Conservation (phyloP, 2,888 invertebrate genomes). For the Trissolcus brochymenae region DNA sequence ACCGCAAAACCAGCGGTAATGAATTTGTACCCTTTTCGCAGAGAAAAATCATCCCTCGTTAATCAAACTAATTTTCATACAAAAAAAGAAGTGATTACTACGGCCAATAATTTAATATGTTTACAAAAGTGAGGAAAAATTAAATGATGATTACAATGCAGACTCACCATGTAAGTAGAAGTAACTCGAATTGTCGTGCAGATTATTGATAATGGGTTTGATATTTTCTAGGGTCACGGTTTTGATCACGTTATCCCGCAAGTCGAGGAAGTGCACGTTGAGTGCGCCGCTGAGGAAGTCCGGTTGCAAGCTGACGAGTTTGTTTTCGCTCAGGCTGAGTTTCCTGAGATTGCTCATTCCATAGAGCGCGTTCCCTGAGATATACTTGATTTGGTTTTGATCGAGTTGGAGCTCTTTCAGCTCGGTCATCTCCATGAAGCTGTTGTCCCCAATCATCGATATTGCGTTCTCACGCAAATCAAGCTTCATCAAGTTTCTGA, state of each 20-base stretch:
- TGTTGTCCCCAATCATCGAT: constrained; percentile 86
- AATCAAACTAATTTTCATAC: too few species aligned
- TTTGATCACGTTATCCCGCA: constrained; percentile 86
- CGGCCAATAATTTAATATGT: too few species aligned
- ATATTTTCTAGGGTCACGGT: constrained; percentile 87
- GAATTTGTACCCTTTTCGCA: neutral
- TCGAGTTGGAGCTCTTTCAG: constrained; percentile 84
- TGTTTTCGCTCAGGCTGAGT: constrained; percentile 86
- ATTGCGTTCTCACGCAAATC: constrained; percentile 86
- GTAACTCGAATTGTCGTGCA: constrained; percentile 85
- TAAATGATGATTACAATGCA: neutral
- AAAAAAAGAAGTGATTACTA: too few species aligned
- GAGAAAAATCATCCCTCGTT: too few species aligned
- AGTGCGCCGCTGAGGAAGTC: constrained; percentile 86
- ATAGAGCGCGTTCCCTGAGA: constrained; percentile 86
- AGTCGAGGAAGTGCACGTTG: constrained; percentile 84
- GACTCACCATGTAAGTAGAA: constrained; percentile 87
- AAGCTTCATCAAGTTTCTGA: constrained; percentile 84
- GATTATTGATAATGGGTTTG: constrained; percentile 86
- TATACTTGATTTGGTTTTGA: constrained; percentile 83
- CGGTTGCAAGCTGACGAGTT: constrained; percentile 83
- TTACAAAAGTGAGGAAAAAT: too few species aligned
- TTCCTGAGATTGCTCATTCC: constrained; percentile 85
- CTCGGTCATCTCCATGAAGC: constrained; percentile 87
- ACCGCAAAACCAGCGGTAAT: too few species aligned